phyloP scores from a whole-genome alignment of 2,113 vertebrate species.

The Protomyctophum bolini region DNA sequence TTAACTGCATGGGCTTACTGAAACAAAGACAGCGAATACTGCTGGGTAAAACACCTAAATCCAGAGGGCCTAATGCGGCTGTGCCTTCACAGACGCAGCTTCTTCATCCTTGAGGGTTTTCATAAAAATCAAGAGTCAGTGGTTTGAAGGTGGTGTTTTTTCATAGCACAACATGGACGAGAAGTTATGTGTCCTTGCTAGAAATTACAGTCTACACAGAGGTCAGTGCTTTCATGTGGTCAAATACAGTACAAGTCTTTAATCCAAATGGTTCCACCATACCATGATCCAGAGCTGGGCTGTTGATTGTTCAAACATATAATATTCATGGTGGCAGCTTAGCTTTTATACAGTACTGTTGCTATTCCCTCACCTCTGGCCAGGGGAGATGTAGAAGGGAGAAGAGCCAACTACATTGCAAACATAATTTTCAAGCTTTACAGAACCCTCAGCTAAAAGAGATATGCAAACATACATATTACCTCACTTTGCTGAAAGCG shows the following conservation, averaged over 20 bases:
- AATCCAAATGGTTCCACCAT: constrained; percentile 48
- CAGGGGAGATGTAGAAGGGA: not conserved
- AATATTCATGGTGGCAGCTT: constrained; percentile 26
- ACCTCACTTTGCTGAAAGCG: not conserved
- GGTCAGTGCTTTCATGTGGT: constrained; percentile 22
- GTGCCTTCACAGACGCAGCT: not conserved
- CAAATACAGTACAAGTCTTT: constrained; percentile 30
- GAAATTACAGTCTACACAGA: constrained; percentile 17
- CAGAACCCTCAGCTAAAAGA: not conserved
- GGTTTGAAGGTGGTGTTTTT: constrained; percentile 14
- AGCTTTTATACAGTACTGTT: constrained; percentile 15
- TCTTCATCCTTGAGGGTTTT: not conserved
- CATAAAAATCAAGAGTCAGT: constrained; percentile 15
- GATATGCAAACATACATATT: not conserved
- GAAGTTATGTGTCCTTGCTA: constrained; percentile 31
- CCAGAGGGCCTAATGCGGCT: not conserved
- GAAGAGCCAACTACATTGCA: not conserved
- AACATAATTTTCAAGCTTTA: not conserved
- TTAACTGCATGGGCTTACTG: not conserved
- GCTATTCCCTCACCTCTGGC: constrained; percentile 12
- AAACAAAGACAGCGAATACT: not conserved
- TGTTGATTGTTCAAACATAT: constrained; percentile 49
- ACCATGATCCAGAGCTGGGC: constrained; percentile 27
- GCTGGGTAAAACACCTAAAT: not conserved
- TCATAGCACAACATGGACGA: constrained; percentile 12